Evolutionary conservation across 2,113 vertebrate species (phyloP).

Genomic region (Cardinalis cardinalis): DNA sequence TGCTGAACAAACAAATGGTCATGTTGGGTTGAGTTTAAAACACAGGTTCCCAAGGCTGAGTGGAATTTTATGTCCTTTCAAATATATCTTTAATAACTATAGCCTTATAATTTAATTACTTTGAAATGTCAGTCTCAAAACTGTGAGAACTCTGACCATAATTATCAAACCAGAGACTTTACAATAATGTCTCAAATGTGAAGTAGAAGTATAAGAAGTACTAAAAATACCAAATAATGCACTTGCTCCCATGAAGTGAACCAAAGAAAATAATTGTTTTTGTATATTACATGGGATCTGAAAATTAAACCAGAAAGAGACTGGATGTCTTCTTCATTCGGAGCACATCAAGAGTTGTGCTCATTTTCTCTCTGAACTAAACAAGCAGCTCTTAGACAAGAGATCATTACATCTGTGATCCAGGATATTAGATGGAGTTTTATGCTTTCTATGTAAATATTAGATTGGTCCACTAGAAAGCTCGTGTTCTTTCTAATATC

Average conservation of each 20-base stretch:
- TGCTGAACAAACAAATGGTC: conserved; percentile 25
- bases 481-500: neutral
- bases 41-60: neutral
- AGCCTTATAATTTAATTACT: conserved; percentile 27
- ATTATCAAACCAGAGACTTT: neutral
- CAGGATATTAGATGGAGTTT: neutral
- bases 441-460: neutral
- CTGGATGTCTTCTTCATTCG: neutral
- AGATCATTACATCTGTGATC: neutral
- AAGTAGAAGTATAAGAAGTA: neutral
- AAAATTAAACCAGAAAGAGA: neutral
- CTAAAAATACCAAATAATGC: neutral
- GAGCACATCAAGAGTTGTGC: neutral
- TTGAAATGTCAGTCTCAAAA: neutral
- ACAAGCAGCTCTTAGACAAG: neutral
- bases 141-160: neutral
- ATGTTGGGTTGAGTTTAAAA: neutral
- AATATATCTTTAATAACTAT: conserved; percentile 7
- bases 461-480: neutral
- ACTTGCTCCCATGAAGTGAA: neutral
- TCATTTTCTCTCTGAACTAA: neutral
- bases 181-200: neutral
- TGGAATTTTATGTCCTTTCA: conserved; percentile 1
- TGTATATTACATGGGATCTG: neutral
- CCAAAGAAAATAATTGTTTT: neutral